A percentile compares a stretch with the other conserved stretches of the same genome.
Conservation (phyloP, 2,888 invertebrate species). For the Megaustenia siamemsis region DNA sequence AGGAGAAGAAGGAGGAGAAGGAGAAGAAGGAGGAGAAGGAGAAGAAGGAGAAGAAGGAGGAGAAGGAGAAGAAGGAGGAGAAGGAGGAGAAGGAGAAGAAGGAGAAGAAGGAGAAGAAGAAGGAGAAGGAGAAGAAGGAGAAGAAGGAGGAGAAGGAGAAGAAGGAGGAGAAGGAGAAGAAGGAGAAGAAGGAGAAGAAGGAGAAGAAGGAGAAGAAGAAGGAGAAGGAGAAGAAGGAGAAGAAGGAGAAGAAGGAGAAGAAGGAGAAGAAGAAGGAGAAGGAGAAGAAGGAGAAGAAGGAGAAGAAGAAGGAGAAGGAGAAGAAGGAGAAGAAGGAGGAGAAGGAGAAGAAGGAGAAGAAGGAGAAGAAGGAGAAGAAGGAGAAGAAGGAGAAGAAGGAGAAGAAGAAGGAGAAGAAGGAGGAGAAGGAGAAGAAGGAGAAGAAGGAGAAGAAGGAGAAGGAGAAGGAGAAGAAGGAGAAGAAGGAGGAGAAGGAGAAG, state of each 20-base stretch:
- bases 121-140: conserved; percentile 1
- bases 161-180: conserved; percentile 14
- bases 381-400: too few relatives aligned
- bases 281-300: too few relatives aligned
- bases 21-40: neutral
- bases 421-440: too few relatives aligned
- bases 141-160: neutral
- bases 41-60: neutral
- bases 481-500: too few relatives aligned
- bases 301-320: too few relatives aligned
- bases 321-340: too few relatives aligned
- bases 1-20: neutral
- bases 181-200: neutral
- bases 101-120: neutral
- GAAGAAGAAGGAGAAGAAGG: too few relatives aligned
- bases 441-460: too few relatives aligned
- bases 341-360: too few relatives aligned
- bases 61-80: neutral
- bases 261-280: too few relatives aligned
- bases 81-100: neutral
- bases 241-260: neutral
- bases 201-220: neutral
- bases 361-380: too few relatives aligned
- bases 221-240: neutral
- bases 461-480: too few relatives aligned